A percentile compares a stretch with the other conserved stretches of the same genome.
Evolutionary conservation across 2,888 invertebrate species (phyloP).

Genomic region (Phymatocera aterrima): DNA sequence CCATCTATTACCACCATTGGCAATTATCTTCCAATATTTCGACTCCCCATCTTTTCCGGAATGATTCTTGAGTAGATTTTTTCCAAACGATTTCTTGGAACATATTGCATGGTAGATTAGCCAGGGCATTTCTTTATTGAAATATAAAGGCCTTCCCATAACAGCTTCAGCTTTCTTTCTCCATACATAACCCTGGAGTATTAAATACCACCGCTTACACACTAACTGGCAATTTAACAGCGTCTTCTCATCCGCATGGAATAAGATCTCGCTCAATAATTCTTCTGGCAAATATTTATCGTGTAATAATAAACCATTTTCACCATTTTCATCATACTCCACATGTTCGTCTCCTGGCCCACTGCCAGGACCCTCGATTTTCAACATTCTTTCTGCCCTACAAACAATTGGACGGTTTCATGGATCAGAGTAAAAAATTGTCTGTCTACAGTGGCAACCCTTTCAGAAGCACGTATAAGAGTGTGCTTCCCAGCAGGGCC

Average conservation of each 20-base stretch:
- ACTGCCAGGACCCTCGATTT: conserved; percentile 42
- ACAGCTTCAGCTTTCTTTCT: conserved; percentile 69
- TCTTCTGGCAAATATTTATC: conserved; percentile 75
- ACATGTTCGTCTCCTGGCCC: conserved; percentile 43
- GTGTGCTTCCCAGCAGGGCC: no score
- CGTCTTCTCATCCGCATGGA: conserved; percentile 70
- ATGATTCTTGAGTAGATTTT: conserved; percentile 76
- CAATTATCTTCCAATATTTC: conserved; percentile 72
- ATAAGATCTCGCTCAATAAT: conserved; percentile 73
- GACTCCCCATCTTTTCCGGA: conserved; percentile 73
- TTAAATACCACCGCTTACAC: conserved; percentile 76
- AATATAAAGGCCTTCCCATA: conserved; percentile 58
- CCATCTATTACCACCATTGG: conserved; percentile 75
- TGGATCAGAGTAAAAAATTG: no score
- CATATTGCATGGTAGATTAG: conserved; percentile 73
- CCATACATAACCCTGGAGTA: conserved; percentile 74
- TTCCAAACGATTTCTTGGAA: conserved; percentile 72
- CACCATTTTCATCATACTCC: conserved; percentile 53
- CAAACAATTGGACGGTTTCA: no score
- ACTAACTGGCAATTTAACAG: conserved; percentile 74
- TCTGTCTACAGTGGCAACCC: no score
- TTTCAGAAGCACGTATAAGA: no score
- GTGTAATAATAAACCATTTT: conserved; percentile 72
- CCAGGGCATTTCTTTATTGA: conserved; percentile 70
- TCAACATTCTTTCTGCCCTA: conserved; percentile 48